Conservation (phyloP, 2,797 vertebrate species). For the Allobates femoralis region DNA sequence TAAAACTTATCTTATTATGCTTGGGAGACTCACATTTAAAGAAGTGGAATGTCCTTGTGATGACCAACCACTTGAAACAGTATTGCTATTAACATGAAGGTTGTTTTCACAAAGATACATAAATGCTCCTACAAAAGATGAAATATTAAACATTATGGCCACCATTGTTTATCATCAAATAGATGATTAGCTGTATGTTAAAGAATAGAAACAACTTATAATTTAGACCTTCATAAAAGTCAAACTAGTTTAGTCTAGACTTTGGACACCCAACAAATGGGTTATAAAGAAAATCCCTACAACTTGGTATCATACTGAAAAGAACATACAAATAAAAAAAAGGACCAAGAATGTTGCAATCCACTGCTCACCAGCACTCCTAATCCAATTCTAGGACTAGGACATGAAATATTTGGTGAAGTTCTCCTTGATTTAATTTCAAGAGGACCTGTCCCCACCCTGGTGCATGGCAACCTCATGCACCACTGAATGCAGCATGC, state of each 20-base stretch:
- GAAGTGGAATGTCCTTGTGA: too few relatives aligned
- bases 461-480: too few relatives aligned
- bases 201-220: conserved; percentile 1
- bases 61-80: not conserved
- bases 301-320: not conserved
- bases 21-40: too few relatives aligned
- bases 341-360: not conserved
- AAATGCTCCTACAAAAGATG: conserved; percentile 14
- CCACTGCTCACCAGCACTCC: not conserved
- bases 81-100: not conserved
- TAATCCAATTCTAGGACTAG: not conserved
- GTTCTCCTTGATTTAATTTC: too few relatives aligned
- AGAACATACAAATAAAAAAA: conserved; percentile 19
- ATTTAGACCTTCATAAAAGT: conserved; percentile 34
- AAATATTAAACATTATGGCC: conserved; percentile 14
- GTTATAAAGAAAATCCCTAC: conserved; percentile 15
- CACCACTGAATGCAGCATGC: too few relatives aligned
- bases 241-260: conserved; percentile 29
- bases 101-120: not conserved
- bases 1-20: too few relatives aligned
- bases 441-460: not conserved
- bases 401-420: too few relatives aligned
- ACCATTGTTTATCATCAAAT: conserved; percentile 35
- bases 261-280: conserved; percentile 17
- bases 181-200: conserved; percentile 25